phyloP scores from a whole-genome alignment of 2,797 vertebrate species.

The Pseudochirops corinnae region DNA sequence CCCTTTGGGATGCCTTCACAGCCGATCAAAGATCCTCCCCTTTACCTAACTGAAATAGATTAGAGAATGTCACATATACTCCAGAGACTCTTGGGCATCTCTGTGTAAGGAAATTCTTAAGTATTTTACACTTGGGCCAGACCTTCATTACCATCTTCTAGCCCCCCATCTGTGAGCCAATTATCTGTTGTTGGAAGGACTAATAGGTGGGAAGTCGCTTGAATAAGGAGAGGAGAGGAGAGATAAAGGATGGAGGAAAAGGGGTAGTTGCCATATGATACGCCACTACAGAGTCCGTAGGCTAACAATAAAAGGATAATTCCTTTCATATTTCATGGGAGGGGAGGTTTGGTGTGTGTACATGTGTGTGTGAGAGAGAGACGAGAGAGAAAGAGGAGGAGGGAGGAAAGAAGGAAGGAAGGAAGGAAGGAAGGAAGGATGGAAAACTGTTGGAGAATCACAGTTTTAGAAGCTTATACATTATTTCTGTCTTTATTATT shows the following conservation, averaged over 20 bases:
- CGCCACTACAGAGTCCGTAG: neutral
- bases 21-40: neutral
- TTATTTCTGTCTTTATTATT: neutral
- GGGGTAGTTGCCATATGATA: neutral
- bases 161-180: neutral
- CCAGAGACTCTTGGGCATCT: neutral
- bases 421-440: neutral
- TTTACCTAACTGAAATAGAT: neutral
- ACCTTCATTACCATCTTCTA: neutral
- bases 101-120: neutral
- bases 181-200: neutral
- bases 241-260: neutral
- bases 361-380: too few species aligned
- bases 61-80: neutral
- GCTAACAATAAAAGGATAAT: neutral
- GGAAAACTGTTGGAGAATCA: neutral
- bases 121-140: neutral
- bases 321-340: neutral
- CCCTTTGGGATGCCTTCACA: neutral
- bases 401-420: neutral
- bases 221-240: neutral
- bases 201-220: neutral
- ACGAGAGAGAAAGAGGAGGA: too few species aligned
- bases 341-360: neutral
- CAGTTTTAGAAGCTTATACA: neutral